A percentile compares a stretch with the other conserved stretches of the same genome.
Evolutionary conservation across 2,797 vertebrate genomes (phyloP).

Genomic region (Prunella strophiata): DNA sequence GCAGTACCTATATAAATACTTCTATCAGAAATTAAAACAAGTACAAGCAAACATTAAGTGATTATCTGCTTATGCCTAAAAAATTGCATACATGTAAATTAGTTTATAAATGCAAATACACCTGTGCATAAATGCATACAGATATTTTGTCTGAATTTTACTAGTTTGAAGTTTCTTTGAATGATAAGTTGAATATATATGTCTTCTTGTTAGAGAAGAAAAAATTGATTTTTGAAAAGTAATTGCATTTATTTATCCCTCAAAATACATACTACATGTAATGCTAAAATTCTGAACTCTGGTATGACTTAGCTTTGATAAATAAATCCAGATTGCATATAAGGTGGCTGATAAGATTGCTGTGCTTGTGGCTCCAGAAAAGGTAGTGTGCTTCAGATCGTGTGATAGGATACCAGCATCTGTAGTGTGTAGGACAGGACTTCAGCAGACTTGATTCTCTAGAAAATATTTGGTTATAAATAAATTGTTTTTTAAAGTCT

Average conservation of each 20-base stretch:
- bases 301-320: background rate
- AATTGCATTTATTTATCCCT: background rate
- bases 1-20: background rate
- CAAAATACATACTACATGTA: background rate
- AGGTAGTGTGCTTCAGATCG: accelerated
- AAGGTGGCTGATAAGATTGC: background rate
- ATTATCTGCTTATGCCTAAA: background rate
- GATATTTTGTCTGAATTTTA: background rate
- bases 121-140: background rate
- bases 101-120: background rate
- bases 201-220: background rate
- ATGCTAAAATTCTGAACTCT: background rate
- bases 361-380: background rate
- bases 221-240: background rate
- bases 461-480: background rate
- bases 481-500: background rate
- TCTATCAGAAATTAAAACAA: background rate
- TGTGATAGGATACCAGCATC: too few species aligned
- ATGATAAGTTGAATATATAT: background rate
- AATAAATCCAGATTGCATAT: background rate
- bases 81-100: background rate
- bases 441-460: background rate
- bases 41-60: background rate
- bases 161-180: background rate
- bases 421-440: background rate